These are phyloP conservation scores for Elachura formosa DNA, from an alignment of 2,113 vertebrate genomes.

Conservation along the genomic window DNA sequence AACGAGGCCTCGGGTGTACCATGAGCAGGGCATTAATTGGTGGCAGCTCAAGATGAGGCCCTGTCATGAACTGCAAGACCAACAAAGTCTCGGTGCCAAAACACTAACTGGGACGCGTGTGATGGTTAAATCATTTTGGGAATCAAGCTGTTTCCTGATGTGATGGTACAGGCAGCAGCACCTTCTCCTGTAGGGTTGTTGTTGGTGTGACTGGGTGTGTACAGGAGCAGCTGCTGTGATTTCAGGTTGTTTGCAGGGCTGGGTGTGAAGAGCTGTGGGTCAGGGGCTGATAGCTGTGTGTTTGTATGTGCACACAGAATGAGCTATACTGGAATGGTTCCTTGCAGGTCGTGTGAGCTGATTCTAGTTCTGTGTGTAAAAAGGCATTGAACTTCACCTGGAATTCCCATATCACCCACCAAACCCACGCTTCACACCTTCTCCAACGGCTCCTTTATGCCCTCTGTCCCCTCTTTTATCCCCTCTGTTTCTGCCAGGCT, in stretches of 20 bases:
- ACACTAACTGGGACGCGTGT: background rate
- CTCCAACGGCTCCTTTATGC: background rate
- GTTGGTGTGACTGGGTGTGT: background rate
- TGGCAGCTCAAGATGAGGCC: background rate
- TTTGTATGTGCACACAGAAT: background rate
- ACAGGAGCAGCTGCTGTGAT: background rate
- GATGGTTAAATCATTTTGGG: background rate
- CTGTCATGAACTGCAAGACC: background rate
- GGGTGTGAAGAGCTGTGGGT: background rate
- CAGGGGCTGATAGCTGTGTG: background rate
- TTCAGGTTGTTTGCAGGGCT: background rate
- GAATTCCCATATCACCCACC: background rate
- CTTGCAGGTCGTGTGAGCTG: background rate
- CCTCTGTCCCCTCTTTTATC: background rate
- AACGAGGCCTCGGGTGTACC: fast-evolving
- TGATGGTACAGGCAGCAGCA: background rate
- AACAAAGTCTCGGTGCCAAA: background rate
- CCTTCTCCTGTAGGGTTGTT: fast-evolving
- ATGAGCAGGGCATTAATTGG: background rate
- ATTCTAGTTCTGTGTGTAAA: background rate
- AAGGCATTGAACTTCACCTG: background rate
- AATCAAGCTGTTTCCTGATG: background rate
- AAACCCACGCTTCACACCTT: background rate
- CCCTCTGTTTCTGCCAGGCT: background rate
- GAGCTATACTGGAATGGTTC: background rate